Evolutionary conservation across 2,888 invertebrate species (phyloP), one percentile per base, ranked within the genome.

Genomic region (Drosophila rubida): DNA sequence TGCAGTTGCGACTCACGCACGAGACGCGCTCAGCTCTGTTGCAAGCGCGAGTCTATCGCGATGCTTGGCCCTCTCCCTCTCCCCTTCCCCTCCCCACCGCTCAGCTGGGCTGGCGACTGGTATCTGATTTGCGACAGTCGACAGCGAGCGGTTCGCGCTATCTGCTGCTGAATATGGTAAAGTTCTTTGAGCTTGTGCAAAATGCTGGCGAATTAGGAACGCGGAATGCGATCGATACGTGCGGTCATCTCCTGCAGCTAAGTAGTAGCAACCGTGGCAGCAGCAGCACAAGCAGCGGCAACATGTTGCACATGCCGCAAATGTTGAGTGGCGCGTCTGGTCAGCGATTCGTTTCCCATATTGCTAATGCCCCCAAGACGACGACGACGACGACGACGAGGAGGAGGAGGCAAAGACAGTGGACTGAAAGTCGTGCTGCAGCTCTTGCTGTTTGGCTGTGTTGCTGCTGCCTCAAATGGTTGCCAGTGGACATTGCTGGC

Each of bases 151-250:
- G 27, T 37, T 55, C 32, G 50, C 65, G 82, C 70, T 80, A 74
- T 79, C 86, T 71, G 62, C 87, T 32, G 32, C 32, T 88, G 84
- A 71, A 88, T 88, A 84, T 84, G 87, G 88, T 80, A 87, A 86
- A 68, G 62, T 53, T 68, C 65, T 65, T 49, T 22, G 41, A 45
- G 51, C 62, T 66, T 60, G 65, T 42, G 83, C 64, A 82, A 85
- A 78, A 87, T 83, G 81, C 75, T 79, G 69, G 88, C 89, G 85
- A 88, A 85, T 85, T 85, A 85, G 85, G 88, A 81, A 81, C 85
- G 85, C 86, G 85, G 89, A 85, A 85, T 85, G 88, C 89, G 89
- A 85, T 85, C 89, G 85, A 88, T 87, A 85, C 89, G 85, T 88
- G 87, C 87, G 74, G 84, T 78, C 78, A 87, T 87, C 77, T 80